Conservation (phyloP, 2,797 vertebrate species). For the Enteromius treurensis region DNA sequence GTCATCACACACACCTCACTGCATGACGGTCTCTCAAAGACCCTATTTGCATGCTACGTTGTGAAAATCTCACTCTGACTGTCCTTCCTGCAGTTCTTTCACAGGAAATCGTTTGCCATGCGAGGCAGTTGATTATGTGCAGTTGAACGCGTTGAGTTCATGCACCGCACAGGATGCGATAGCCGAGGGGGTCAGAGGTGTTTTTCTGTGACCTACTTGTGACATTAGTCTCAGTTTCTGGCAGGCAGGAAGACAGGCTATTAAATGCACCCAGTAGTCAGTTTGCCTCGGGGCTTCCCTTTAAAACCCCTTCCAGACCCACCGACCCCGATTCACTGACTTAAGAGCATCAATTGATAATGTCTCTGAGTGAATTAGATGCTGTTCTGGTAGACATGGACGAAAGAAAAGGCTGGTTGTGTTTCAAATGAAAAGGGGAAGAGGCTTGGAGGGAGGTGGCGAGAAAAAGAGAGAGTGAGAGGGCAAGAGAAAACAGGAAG, state of each 20-base stretch:
- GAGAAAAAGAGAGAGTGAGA: slow-evolving; percentile 17
- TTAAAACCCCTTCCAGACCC: slow-evolving; percentile 22
- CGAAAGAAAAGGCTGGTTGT: slow-evolving; percentile 58
- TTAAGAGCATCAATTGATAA: slow-evolving; percentile 47
- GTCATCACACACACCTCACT: neutral
- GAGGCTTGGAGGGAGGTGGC: slow-evolving; percentile 24
- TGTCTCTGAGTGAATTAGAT: slow-evolving; percentile 50
- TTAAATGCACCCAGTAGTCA: slow-evolving; percentile 17
- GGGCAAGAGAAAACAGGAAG: slow-evolving; percentile 59
- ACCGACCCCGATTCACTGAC: slow-evolving; percentile 14
- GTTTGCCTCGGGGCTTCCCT: slow-evolving; percentile 24
- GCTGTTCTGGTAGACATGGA: slow-evolving; percentile 51
- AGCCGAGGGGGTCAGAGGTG: slow-evolving; percentile 31
- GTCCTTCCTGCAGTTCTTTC: neutral
- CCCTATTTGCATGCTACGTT: neutral
- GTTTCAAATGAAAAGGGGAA: slow-evolving; percentile 54
- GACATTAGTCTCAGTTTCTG: slow-evolving; percentile 29
- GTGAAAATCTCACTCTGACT: neutral
- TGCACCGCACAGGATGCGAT: slow-evolving; percentile 47
- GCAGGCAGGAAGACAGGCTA: slow-evolving; percentile 19
- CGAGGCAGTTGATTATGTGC: neutral
- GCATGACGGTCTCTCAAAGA: neutral
- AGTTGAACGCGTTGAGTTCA: slow-evolving; percentile 3
- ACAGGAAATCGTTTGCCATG: neutral
- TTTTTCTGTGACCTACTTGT: slow-evolving; percentile 48